Evolutionary conservation across 1,140 invertebrate species (phyloP).

Genomic region (Zaprionus tsacasi): DNA sequence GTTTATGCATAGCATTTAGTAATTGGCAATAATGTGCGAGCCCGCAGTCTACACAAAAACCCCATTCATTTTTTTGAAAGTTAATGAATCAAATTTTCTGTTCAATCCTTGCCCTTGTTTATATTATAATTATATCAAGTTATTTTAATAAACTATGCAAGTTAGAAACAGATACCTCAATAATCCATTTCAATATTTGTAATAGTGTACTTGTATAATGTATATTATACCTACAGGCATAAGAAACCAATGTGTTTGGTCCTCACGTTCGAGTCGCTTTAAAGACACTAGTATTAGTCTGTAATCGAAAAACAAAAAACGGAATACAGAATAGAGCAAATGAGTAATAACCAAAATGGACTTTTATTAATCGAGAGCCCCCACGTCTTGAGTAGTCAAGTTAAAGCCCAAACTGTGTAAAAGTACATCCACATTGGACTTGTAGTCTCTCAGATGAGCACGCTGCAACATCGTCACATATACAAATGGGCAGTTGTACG

Average conservation of each 20-base stretch:
- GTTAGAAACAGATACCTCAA: conserved; percentile 61
- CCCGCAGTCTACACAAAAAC: conserved; percentile 25
- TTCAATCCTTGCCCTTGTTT: conserved; percentile 61
- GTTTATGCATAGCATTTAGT: conserved; percentile 74
- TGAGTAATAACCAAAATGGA: conserved; percentile 51
- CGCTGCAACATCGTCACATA: conserved; percentile 71
- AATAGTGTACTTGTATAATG: conserved; percentile 28
- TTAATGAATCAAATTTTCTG: conserved; percentile 59
- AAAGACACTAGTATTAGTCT: conserved; percentile 62
- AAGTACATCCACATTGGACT: conserved; percentile 58
- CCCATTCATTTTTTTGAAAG: conserved; percentile 44
- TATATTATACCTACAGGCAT: conserved; percentile 26
- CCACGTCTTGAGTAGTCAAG: conserved; percentile 15
- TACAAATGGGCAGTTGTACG: conserved; percentile 73
- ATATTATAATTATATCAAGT: conserved; percentile 51
- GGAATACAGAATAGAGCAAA: conserved; percentile 61
- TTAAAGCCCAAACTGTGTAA: conserved; percentile 52
- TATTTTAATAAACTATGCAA: conserved; percentile 71
- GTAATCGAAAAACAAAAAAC: conserved; percentile 55
- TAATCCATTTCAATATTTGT: conserved; percentile 41
- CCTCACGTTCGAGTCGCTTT: conserved; percentile 27
- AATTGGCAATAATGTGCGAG: conserved; percentile 58
- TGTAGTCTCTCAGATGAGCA: conserved; percentile 66
- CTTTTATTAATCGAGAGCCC: conserved; percentile 46
- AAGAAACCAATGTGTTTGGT: conserved; percentile 24